Evolutionary conservation across 2,797 vertebrate species (phyloP).

Genomic region (Loriculus beryllinus): DNA sequence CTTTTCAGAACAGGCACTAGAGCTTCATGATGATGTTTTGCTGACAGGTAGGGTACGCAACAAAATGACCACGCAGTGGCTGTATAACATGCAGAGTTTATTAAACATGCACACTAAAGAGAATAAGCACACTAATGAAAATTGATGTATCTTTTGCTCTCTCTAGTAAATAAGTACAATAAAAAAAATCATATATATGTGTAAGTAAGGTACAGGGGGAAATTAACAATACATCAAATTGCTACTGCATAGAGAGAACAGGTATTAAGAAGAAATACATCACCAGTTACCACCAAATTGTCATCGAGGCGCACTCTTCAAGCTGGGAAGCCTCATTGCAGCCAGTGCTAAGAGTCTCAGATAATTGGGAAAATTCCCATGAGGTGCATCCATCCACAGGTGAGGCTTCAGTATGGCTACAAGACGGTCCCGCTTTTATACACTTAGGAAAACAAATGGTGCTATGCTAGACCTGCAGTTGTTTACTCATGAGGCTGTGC

Average conservation of each 20-base stretch:
- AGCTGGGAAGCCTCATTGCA: not conserved
- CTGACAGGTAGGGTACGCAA: not conserved
- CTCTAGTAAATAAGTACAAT: not conserved
- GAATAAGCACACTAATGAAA: not conserved
- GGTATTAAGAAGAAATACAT: not conserved
- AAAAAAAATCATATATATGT: not conserved
- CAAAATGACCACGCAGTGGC: not conserved
- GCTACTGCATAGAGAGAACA: not conserved
- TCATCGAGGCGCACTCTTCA: not conserved
- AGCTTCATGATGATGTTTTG: not conserved
- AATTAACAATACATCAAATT: not conserved
- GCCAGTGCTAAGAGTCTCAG: not conserved
- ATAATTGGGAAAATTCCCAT: not conserved
- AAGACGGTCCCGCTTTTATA: not conserved
- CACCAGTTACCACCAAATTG: not conserved
- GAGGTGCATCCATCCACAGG: not conserved
- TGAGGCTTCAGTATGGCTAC: not conserved
- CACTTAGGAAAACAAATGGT: not conserved
- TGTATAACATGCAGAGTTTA: not conserved
- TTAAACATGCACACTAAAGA: not conserved
- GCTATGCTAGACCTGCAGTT: not conserved
- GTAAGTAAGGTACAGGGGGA: not conserved
- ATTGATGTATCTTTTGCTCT: not conserved
- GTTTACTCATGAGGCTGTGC: not conserved
- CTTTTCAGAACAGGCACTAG: not conserved